phyloP scores from a whole-genome alignment of 2,113 vertebrate species.

The rabbit (Oryctolagus cuniculus) region mOryCun1.1 NC_091442.1:66177501-66178000 shows the following conservation, averaged over 20 bases:
- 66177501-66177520: not conserved
- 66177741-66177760: slow-evolving; percentile 21
- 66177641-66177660: not conserved
- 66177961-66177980: not conserved
- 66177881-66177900: not conserved
- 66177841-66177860: no score
- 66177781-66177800: no score
- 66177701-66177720: not conserved
- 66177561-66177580: not conserved
- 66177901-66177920: not conserved
- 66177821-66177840: no score
- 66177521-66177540: not conserved
- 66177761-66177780: not conserved
- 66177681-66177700: not conserved
- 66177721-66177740: not conserved
- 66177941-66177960: not conserved
- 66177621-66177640: not conserved
- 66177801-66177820: no score
- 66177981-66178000: not conserved
- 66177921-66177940: slow-evolving; percentile 1
- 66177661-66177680: not conserved
- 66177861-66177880: not conserved
- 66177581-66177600: not conserved
- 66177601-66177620: not conserved
- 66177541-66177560: not conserved